Evolutionary conservation across 2,888 invertebrate species (phyloP), one percentile per base, ranked within the genome.

Genomic region (Cosmia pyralina): DNA sequence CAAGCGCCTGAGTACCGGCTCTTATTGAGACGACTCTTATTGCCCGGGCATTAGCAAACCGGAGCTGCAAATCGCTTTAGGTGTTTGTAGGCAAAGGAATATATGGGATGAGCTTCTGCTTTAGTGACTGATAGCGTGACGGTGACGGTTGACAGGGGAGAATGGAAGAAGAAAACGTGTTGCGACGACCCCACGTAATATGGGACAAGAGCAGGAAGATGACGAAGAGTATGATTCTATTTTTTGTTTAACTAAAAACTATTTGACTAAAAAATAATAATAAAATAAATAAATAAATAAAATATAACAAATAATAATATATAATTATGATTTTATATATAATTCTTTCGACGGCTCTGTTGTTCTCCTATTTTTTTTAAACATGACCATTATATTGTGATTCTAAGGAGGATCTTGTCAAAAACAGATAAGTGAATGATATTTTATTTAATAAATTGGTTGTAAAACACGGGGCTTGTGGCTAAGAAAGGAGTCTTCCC

Each of bases 1-100:
- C 80, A 79, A 83, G 68, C 44, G 69, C 48, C 53, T 13, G 79
- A 79, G 80, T 53, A 46, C 74, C 48, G 19, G 64, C 46, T 59
- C 69, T 62, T 81, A 83, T 78, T 79, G 69, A 71, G 50, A 70
- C 34, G 77, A 22, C 57, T 69, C 72, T 70, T 77, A 77, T 71
- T 71, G 78, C 67, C 78, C 34, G 22, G 58, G 59, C 7, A 68
- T 81, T 76, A 69, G 58, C 11, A 46, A 68, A 57, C 34, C 60
- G 22, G 34, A 48, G 68, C 48, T 64, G 53, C 19, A 62, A 69
- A 72, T 58, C 71, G 53, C 38, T 71, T 57, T 17, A 55, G 44
- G 28, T 28, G 59, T 38, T 46, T 58, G 34, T 59, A n/a, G 38
- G 52, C 50, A 15, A 57, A 63, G 46, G 70, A 15, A 65, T 38